Evolutionary conservation across 2,888 invertebrate genomes (phyloP).

Genomic region (Drosophila flavopinicola): DNA sequence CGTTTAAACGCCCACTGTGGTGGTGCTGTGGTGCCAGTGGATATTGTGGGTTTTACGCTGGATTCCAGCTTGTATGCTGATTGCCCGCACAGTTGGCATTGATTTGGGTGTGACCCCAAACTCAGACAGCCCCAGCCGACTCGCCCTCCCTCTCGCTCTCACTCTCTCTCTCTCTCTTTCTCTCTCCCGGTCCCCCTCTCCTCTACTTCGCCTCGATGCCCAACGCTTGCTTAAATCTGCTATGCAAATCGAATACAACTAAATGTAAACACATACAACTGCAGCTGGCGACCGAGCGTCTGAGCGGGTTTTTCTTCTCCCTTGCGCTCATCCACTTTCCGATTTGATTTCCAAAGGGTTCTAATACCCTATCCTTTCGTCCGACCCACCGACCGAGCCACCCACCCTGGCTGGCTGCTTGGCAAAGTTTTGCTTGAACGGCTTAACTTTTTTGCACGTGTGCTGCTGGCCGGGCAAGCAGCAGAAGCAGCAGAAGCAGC

Average conservation of each 20-base stretch:
- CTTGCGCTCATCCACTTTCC: conserved; percentile 24
- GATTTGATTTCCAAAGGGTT: conserved; percentile 66
- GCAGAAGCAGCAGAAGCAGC: conserved; percentile 3
- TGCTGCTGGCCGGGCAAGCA: conserved; percentile 40
- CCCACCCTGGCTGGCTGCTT: conserved; percentile 22
- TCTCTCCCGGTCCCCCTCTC: no score
- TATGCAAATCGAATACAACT: conserved; percentile 78
- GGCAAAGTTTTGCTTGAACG: conserved; percentile 65
- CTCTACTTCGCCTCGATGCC: not conserved
- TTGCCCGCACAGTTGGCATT: conserved; percentile 66
- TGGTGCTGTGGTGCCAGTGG: not conserved
- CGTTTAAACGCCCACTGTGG: conserved; percentile 36
- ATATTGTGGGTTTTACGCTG: conserved; percentile 2
- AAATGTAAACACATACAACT: conserved; percentile 76
- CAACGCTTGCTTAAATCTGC: conserved; percentile 44
- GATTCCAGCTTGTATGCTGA: conserved; percentile 31
- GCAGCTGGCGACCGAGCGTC: conserved; percentile 38
- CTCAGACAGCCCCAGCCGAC: not conserved
- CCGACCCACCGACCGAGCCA: not conserved
- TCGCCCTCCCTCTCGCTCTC: not conserved
- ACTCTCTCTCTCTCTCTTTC: not conserved
- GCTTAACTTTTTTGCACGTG: conserved; percentile 78
- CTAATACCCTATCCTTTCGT: conserved; percentile 53
- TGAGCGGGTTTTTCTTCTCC: conserved; percentile 28
- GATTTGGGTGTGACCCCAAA: conserved; percentile 61